Evolutionary conservation across 2,797 vertebrate species (phyloP).

Genomic region (Salmo trutta): DNA sequence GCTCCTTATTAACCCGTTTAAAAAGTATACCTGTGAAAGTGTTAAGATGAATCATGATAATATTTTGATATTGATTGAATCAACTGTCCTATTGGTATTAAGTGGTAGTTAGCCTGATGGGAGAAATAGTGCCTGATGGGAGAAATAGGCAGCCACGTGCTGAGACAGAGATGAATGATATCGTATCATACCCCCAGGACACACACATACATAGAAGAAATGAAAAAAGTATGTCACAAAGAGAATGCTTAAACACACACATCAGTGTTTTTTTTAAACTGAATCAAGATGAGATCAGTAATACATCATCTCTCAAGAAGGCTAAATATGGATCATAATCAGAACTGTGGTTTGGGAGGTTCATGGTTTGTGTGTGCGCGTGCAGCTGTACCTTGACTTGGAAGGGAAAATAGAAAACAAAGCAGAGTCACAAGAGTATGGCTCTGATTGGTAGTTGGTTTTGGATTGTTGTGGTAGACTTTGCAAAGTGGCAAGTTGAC

Average conservation of each 20-base stretch:
- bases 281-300: conserved; percentile 11
- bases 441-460: background rate
- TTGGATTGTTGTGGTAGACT: background rate
- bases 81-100: background rate
- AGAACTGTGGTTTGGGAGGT: background rate
- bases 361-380: background rate
- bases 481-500: background rate
- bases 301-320: background rate
- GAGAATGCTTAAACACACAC: conserved; percentile 2
- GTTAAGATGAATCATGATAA: conserved; percentile 47
- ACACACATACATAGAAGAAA: conserved; percentile 34
- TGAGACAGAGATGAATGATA: conserved; percentile 16
- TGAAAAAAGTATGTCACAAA: conserved; percentile 36
- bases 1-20: too few species aligned
- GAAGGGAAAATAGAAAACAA: background rate
- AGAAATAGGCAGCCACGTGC: conserved; percentile 44
- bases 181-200: conserved; percentile 51
- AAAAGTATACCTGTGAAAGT: too few species aligned
- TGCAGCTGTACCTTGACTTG: background rate
- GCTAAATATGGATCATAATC: background rate
- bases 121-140: conserved; percentile 56
- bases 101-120: conserved; percentile 50
- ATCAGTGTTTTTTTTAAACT: conserved; percentile 5
- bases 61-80: conserved; percentile 31
- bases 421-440: background rate